Base-by-base conservation (phyloP, 2,113 vertebrate genomes). In the Chloebia gouldiae region DNA sequence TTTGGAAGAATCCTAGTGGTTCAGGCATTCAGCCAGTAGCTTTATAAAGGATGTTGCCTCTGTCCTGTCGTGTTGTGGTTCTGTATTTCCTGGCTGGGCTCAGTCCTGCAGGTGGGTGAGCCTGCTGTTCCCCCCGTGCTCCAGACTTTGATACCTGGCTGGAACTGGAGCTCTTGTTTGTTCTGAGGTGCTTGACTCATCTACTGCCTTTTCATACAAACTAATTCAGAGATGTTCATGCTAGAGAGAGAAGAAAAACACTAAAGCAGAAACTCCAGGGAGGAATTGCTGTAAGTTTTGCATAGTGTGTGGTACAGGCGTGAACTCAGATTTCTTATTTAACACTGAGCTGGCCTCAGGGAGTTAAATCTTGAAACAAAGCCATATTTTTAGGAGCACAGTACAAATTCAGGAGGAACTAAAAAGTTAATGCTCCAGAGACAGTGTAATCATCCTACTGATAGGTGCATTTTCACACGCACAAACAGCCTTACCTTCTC, bases 141-240 rank as follows among this genome's bases (percentile, higher is more conserved):
- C 64, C 44, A 44, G 31, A 13, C 8, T 20, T 71, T 0, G 0
- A 0, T 71, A 51, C 28, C 2, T 31, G 10, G 11, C 2, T 79
- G 57, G 49, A 33, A 33, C 33, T 56, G 53, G 14, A 78, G 40
- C 13, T 80, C 30, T 28, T 49, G 22, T 60, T 88, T 60, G 11
- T 28, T 78, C 63, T 56, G 15, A 81, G 69, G 51, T 28, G 45
- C 54, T 42, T 23, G 45, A 61, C 40, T 92, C 77, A 50, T 69
- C 78, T 53, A 2, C n/a, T 91, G 53, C 70, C 47, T 50, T 2
- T 2, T 54, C 53, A 35, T 25, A 13, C 33, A 57, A 72, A 57
- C 72, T 76, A 42, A 54, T 45, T 79, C 53, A 31, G 75, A 71
- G n/a, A 10, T 82, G 44, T 44, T 87, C 31, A 2, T 54, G 63